Base-by-base conservation (phyloP, 1,140 invertebrate species). In the Eriosoma lanigerum region DNA sequence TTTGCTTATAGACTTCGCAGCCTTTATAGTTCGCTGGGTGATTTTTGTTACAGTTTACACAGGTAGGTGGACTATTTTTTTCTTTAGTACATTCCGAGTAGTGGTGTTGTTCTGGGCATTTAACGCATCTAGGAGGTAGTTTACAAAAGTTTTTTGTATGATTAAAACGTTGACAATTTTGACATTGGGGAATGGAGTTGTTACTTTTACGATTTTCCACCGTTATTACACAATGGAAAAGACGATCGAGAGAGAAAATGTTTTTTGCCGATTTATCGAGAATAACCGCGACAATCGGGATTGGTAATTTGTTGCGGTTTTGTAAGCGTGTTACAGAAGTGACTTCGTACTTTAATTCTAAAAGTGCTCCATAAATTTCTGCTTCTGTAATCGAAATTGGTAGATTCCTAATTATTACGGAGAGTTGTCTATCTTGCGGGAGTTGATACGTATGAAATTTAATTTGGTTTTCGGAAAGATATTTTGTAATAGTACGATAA, bases 401-500 rank as follows among this genome's bases (percentile, higher is more conserved):
- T 66, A 66, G 1, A 46, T 66, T 66, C 44, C 62, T 66, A 8
- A 46, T 66, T 66, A 66, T 66, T 66, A 66, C 5, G 3, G 62
- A 66, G 8, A 66, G 17, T 4, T 66, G 44, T 66, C 29, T 66
- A 38, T 66, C 62, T n/a, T 66, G 32, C 15, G 19, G 62, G n/a
- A 66, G 62, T 66, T 66, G 62, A 46, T 66, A 66, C 4, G 62
- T 66, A 38, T 66, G 62, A n/a, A 19, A 46, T 26, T 56, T 32
- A 17, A 38, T 54, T 13, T n/a, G 10, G 3, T n/a, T 66, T 66
- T 46, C 38, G 32, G 32, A 66, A 38, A 66, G 19, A 38, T 66
- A 66, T 66, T 66, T 66, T 46, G 38, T 38, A 19, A 66, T n/a
- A 19, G 32, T 46, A 46, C 62, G 38, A n/a, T 66, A 66, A 10